phyloP scores from a whole-genome alignment of 2,888 invertebrate species.

The Philereme transversata region DNA sequence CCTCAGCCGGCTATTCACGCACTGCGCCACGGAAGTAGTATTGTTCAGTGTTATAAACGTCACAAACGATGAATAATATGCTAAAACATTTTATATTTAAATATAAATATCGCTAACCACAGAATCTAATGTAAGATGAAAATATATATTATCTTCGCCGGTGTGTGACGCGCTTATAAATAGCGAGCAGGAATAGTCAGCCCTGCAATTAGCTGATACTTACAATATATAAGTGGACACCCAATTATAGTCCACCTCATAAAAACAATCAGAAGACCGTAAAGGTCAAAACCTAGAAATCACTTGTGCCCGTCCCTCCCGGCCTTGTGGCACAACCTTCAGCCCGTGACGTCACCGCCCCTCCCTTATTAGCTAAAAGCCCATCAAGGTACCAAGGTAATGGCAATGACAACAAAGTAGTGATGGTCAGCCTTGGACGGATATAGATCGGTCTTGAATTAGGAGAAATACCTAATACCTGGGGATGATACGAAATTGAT shows the following conservation, averaged over 20 bases:
- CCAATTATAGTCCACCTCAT: background rate
- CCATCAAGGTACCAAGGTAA: slow-evolving; percentile 41
- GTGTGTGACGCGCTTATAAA: no score
- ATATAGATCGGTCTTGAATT: slow-evolving; percentile 17
- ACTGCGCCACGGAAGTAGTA: no score
- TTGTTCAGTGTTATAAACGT: no score
- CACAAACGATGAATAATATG: no score
- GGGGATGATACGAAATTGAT: slow-evolving; percentile 5
- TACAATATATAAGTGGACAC: background rate
- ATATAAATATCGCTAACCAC: no score
- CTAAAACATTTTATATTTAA: no score
- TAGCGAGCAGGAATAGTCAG: no score
- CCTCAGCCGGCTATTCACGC: no score
- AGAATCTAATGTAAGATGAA: no score
- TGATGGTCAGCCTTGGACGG: slow-evolving; percentile 28
- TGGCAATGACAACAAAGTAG: slow-evolving; percentile 43
- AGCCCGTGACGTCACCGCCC: slow-evolving; percentile 44
- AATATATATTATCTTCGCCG: no score
- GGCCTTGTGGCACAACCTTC: slow-evolving; percentile 37
- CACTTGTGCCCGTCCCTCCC: slow-evolving; percentile 2
- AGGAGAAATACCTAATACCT: no score
- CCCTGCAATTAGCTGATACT: no score
- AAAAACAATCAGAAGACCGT: background rate
- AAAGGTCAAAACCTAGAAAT: slow-evolving; percentile 17
- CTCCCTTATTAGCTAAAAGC: slow-evolving; percentile 51